These are phyloP conservation scores for Brenthis daphne DNA, from an alignment of 2,888 invertebrate genomes.

Conservation along the genomic window DNA sequence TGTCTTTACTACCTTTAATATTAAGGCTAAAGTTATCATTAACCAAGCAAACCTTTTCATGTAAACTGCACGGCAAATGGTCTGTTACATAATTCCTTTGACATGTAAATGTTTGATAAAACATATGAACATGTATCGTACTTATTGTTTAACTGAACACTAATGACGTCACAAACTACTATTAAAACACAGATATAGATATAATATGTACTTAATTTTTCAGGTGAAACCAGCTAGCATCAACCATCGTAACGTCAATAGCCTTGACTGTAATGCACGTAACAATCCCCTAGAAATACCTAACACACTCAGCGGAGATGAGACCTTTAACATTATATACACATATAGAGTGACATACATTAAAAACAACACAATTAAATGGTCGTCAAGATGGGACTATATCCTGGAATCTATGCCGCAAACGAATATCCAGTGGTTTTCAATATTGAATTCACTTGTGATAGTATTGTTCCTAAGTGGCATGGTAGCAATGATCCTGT, in stretches of 20 bases:
- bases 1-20: too few relatives aligned
- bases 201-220: neutral
- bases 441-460: constrained; percentile 97
- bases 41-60: too few relatives aligned
- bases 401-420: constrained; percentile 99
- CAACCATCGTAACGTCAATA: constrained; percentile 72
- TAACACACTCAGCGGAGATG: constrained; percentile 70
- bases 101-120: too few relatives aligned
- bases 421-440: constrained; percentile 99
- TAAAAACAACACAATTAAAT: constrained; percentile 92
- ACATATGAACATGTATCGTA: too few relatives aligned
- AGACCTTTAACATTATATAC: constrained; percentile 87
- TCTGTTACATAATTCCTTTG: too few relatives aligned
- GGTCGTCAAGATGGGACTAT: constrained; percentile 99
- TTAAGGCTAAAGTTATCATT: too few relatives aligned
- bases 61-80: too few relatives aligned
- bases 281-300: constrained; percentile 87
- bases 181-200: neutral
- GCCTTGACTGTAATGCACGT: constrained; percentile 75
- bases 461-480: constrained; percentile 98
- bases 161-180: too few relatives aligned
- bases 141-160: too few relatives aligned
- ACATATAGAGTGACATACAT: constrained; percentile 93
- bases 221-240: constrained; percentile 81
- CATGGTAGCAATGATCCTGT: constrained; percentile 99